Percentiles rank a stretch among this genome's conserved stretches.
These are phyloP conservation scores for Ageneiosus marmoratus DNA, from an alignment of 2,113 vertebrate genomes.

Conservation along the genomic window DNA sequence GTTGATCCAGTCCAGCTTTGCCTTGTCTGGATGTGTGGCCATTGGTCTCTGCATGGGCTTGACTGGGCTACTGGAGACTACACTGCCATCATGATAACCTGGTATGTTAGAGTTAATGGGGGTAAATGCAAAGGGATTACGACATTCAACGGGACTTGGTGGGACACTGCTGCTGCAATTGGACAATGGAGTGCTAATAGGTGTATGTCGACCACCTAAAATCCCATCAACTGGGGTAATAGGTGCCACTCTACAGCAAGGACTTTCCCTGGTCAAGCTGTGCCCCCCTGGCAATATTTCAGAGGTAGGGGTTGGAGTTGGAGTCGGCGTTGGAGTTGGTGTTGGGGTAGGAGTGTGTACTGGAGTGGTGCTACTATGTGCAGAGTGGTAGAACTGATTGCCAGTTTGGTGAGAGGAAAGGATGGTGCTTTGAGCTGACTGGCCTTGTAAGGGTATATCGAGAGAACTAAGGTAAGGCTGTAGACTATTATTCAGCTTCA, in stretches of 20 bases:
- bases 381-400: conserved; percentile 83
- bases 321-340: conserved; percentile 82
- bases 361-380: conserved; percentile 89
- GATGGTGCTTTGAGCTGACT: conserved; percentile 76
- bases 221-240: conserved; percentile 91
- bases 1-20: conserved; percentile 97
- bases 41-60: conserved; percentile 98
- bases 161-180: conserved; percentile 90
- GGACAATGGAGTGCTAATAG: conserved; percentile 90
- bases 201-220: conserved; percentile 91
- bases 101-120: conserved; percentile 93
- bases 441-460: conserved; percentile 83
- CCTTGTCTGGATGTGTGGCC: conserved; percentile 97
- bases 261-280: conserved; percentile 86
- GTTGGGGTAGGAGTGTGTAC: conserved; percentile 86
- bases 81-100: conserved; percentile 88
- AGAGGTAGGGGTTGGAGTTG: conserved; percentile 89
- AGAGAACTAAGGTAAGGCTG: conserved; percentile 83
- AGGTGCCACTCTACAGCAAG: conserved; percentile 85
- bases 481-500: conserved; percentile 85
- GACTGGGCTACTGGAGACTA: conserved; percentile 92
- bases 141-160: conserved; percentile 94
- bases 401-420: conserved; percentile 78
- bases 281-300: conserved; percentile 86
- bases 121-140: conserved; percentile 95